phyloP scores from a whole-genome alignment of 2,888 invertebrate species.

The Mechanitis mazaeus region DNA sequence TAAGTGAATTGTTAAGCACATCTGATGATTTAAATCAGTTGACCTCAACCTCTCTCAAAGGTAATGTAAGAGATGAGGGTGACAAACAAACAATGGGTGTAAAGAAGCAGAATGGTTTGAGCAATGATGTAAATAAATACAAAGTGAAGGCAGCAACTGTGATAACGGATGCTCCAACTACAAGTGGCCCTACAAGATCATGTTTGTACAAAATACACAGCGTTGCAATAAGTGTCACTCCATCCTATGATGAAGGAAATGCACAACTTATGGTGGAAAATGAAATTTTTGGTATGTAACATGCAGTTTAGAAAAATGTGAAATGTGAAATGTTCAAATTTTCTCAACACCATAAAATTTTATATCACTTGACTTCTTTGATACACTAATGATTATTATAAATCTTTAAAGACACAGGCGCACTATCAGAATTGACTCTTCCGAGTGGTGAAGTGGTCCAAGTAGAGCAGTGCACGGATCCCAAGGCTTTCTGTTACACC shows the following conservation, averaged over 20 bases:
- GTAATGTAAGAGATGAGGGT: conserved; percentile 45
- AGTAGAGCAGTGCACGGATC: conserved; percentile 72
- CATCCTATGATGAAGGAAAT: conserved; percentile 57
- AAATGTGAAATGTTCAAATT: too few species aligned
- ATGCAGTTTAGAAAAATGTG: not conserved
- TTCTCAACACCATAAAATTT: too few species aligned
- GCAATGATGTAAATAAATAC: conserved; percentile 43
- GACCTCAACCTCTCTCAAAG: conserved; percentile 37
- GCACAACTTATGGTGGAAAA: conserved; percentile 57
- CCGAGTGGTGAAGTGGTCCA: conserved; percentile 54
- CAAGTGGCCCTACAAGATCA: conserved; percentile 48
- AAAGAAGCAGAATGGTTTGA: conserved; percentile 46
- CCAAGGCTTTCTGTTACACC: conserved; percentile 84
- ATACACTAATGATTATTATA: not conserved
- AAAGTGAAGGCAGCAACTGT: conserved; percentile 48
- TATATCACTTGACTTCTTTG: too few species aligned
- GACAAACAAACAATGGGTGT: conserved; percentile 39
- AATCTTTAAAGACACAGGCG: conserved; percentile 44
- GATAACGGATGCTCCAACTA: conserved; percentile 45
- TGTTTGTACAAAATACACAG: conserved; percentile 64
- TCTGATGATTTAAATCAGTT: conserved; percentile 42
- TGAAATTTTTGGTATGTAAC: conserved; percentile 52
- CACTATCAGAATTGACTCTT: conserved; percentile 47
- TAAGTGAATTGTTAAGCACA: conserved; percentile 44
- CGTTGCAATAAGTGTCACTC: conserved; percentile 58